Evolutionary conservation across 1,140 invertebrate species (phyloP), one percentile per base, ranked within the genome.

Genomic region (Solen grandis): DNA sequence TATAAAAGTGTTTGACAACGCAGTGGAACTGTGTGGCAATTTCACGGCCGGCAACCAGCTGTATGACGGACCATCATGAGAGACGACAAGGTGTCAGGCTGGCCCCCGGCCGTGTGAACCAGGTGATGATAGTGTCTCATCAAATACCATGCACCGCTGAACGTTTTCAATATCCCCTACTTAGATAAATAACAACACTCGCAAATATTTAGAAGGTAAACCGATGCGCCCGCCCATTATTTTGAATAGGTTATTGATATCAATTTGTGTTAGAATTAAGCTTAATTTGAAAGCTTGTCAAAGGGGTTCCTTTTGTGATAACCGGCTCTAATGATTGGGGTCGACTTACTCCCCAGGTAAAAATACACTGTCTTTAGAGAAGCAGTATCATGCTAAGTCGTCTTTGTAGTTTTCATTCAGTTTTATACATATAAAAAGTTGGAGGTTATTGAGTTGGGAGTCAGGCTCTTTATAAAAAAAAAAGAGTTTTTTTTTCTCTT

Each of bases 181-280:
- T 60, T 60, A 60, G 57, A 36, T 60, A 73, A 73, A 73, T 36
- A 73, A 25, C 70, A 73, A 73, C 70, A 73, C 55, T 46, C 57
- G 70, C 70, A 73, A 73, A 73, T 73, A 73, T 73, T 73, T 73
- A 60, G 70, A 73, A 73, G 70, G 70, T 73, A 73, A 73, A 60
- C 55, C 25, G 70, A 73, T 54, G 70, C 55, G 70, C 50, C 54
- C 70, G 16, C 55, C 33, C 70, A 73, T 57, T 31, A 73, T 60
- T 60, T 16, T 73, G 1, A 22, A 73, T 31, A 19, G 33, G 70
- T 55, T 73, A 73, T 73, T 59, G 70, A 73, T 73, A 60, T 73
- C 54, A 73, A 73, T 73, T 73, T 73, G 29, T 60, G 70, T 73
- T 41, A 57, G 33, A 73, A 73, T 60, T 22, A 35, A 59, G 54